Base-by-base conservation (phyloP, 2,113 vertebrate species). In the Dascyllus trimaculatus region DNA sequence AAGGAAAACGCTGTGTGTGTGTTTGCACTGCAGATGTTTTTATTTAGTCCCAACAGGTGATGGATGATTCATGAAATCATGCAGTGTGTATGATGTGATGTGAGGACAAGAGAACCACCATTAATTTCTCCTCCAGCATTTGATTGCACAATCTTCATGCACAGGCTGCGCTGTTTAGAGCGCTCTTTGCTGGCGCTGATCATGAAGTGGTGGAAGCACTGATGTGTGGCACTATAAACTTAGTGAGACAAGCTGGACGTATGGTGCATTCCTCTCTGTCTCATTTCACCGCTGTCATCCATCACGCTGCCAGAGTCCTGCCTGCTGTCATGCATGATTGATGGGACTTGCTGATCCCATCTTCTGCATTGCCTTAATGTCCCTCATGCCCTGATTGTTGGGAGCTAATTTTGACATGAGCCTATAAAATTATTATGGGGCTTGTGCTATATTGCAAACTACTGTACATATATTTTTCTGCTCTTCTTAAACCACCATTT, bases 251-350 rank as follows among this genome's bases (percentile, higher is more conserved):
- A 74, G 78, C 67, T 76, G 82, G 78, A 86, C 59, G 56, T 80
- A 82, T 56, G 71, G 75, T 29, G 64, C 81, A 85, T 92, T 91
- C 87, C 78, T 85, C 85, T 78, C 75, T 82, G 75, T 92, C 89
- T 89, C 85, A 77, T 90, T 92, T 89, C 80, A 81, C 78, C 54
- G 11, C 75, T 78, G 73, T 71, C 88, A 91, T 93, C 91, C 82
- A 92, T 93, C 92, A 92, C 64, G 2, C 81, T 71, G 83, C 82
- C 90, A 86, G 45, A 85, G 85, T 85, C 82, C 82, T 79, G 82
- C 80, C 87, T 63, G 60, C 80, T 89, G 89, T 85, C 64, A 0
- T 38, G 25, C 48, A 67, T 90, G 91, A 92, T 87, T 81, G 91
- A 91, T 92, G 89, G 75, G 84, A 72, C 69, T 71, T 63, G 85